Conservation (phyloP, 1,140 invertebrate species). For the Panagrolaimus sp. region DNA sequence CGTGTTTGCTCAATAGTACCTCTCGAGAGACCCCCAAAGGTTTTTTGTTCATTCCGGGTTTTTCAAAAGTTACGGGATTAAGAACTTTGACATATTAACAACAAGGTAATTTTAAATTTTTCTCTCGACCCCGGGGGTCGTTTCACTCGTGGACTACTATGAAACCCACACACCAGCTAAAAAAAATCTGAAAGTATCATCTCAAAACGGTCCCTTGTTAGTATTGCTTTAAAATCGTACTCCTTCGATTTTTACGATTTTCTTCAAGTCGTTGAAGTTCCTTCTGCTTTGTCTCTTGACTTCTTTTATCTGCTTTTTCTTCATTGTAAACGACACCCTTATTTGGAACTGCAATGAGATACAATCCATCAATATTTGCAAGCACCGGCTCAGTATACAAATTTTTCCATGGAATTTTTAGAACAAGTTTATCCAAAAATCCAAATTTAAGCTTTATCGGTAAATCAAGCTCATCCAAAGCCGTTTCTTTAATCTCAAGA, state of each 20-base stretch:
- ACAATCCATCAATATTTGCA: conserved; percentile 78
- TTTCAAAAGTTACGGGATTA: neutral
- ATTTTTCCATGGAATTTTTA: conserved; percentile 98
- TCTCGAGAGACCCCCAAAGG: too few relatives aligned
- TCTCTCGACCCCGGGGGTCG: too few relatives aligned
- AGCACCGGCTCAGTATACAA: conserved; percentile 86
- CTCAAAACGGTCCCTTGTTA: too few relatives aligned
- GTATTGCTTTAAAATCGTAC: conserved; percentile 69
- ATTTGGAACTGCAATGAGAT: conserved; percentile 80
- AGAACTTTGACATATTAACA: conserved; percentile 60
- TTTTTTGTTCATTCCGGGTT: too few relatives aligned
- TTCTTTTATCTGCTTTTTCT: conserved; percentile 77
- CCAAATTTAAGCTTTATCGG: conserved; percentile 59
- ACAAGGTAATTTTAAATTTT: too few relatives aligned
- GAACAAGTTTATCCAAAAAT: conserved; percentile 71
- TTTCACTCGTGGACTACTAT: too few relatives aligned
- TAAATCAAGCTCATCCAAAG: conserved; percentile 65
- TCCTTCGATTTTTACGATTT: conserved; percentile 75
- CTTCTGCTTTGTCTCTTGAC: conserved; percentile 75
- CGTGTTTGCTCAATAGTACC: too few relatives aligned
- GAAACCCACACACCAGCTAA: too few relatives aligned
- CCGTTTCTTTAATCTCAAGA: conserved; percentile 81
- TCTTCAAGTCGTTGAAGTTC: conserved; percentile 68
- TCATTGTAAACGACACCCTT: conserved; percentile 76
- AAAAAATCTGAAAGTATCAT: too few relatives aligned